phyloP scores from a whole-genome alignment of 2,888 invertebrate genomes.

The Augiades crinisus region DNA sequence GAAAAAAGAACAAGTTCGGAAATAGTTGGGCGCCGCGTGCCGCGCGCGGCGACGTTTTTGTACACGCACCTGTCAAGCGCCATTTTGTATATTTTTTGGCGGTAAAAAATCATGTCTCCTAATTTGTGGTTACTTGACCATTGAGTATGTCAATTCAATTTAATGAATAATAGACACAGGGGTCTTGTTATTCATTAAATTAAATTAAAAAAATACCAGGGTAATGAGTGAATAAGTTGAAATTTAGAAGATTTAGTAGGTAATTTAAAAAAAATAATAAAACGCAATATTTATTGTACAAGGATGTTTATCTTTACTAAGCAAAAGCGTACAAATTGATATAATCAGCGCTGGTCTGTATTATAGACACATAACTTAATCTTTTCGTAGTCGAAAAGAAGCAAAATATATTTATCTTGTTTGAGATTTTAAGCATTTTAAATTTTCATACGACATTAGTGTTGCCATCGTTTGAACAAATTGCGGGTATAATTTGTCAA shows the following conservation, averaged over 20 bases:
- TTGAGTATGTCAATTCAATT: slow-evolving; percentile 4
- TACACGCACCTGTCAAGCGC: slow-evolving; percentile 42
- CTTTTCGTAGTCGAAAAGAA: background rate
- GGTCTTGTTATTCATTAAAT: too few relatives aligned
- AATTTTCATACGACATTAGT: background rate
- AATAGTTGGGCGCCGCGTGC: slow-evolving; percentile 43
- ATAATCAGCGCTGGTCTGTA: background rate
- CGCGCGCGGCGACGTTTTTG: slow-evolving; percentile 34
- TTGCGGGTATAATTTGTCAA: slow-evolving; percentile 1
- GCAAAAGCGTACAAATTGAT: background rate
- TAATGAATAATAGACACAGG: background rate
- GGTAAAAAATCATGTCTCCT: slow-evolving; percentile 18
- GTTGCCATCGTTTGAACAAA: background rate
- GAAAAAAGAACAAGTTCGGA: slow-evolving; percentile 48
- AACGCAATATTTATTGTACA: too few relatives aligned
- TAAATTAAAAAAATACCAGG: background rate
- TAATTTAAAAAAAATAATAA: too few relatives aligned
- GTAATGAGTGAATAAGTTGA: too few relatives aligned
- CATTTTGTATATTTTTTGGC: slow-evolving; percentile 34
- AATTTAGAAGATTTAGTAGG: too few relatives aligned
- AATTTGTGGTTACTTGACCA: slow-evolving; percentile 18
- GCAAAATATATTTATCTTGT: background rate
- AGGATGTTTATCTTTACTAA: too few relatives aligned
- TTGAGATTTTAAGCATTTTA: background rate
- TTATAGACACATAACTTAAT: too few relatives aligned